Evolutionary conservation across 2,113 vertebrate genomes (phyloP).

Genomic region (Microcebus ravelobensis): DNA sequence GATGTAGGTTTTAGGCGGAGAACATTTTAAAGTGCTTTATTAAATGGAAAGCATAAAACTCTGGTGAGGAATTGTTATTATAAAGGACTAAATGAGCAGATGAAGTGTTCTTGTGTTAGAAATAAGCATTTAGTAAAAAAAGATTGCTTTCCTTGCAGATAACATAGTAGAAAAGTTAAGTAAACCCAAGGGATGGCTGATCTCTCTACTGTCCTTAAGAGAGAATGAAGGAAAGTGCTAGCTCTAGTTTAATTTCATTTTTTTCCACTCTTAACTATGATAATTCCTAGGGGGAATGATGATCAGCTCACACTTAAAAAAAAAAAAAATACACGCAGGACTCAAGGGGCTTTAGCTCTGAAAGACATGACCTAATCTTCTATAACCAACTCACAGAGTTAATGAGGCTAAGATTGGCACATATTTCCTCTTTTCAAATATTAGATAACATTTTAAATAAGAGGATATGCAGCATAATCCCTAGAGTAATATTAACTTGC

Average conservation of each 20-base stretch:
- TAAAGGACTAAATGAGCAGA: slow-evolving; percentile 51
- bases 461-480: slow-evolving; percentile 51
- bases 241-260: slow-evolving; percentile 61
- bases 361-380: slow-evolving; percentile 58
- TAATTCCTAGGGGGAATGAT: slow-evolving; percentile 56
- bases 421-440: slow-evolving; percentile 61
- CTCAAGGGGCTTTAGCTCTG: slow-evolving; percentile 1
- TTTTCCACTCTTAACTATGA: neutral
- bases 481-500: slow-evolving; percentile 64
- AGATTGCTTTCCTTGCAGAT: slow-evolving; percentile 47
- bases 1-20: neutral
- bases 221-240: slow-evolving; percentile 18
- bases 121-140: slow-evolving; percentile 12
- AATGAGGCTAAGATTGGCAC: slow-evolving; percentile 66
- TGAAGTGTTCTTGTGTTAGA: slow-evolving; percentile 1
- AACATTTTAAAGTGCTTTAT: neutral
- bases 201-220: slow-evolving; percentile 36
- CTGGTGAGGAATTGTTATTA: slow-evolving; percentile 20
- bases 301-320: slow-evolving; percentile 20
- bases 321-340: neutral
- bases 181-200: slow-evolving; percentile 38
- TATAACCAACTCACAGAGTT: neutral
- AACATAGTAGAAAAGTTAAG: slow-evolving; percentile 38
- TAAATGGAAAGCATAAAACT: slow-evolving; percentile 14
- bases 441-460: slow-evolving; percentile 70